These are phyloP conservation scores for Spea bombifrons DNA, from an alignment of 2,113 vertebrate species.

Conservation along the genomic window DNA sequence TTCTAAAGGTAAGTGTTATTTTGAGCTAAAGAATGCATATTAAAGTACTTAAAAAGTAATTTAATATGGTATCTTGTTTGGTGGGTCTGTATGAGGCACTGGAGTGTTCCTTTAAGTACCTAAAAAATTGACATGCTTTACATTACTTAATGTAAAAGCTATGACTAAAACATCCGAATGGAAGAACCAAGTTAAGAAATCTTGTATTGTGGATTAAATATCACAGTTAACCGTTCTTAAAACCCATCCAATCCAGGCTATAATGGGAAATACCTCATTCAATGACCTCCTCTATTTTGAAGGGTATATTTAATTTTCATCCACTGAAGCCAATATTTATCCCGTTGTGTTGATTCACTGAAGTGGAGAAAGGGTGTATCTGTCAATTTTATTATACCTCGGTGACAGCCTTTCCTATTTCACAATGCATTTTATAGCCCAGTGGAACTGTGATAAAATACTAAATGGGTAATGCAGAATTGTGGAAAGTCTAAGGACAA, in stretches of 20 bases:
- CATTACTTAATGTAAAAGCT: background rate
- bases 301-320: constrained; percentile 43
- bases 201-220: constrained; percentile 9
- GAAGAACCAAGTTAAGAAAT: background rate
- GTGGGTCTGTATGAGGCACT: no score
- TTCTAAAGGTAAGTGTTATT: no score
- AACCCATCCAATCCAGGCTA: constrained; percentile 17
- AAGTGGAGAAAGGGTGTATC: constrained; percentile 36
- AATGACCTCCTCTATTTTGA: constrained; percentile 38
- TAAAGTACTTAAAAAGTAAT: no score
- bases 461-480: constrained; percentile 9
- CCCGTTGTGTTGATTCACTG: constrained; percentile 45
- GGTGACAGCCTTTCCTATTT: constrained; percentile 41
- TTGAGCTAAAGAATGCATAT: no score
- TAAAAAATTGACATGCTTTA: no score
- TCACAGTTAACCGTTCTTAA: background rate
- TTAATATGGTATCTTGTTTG: no score
- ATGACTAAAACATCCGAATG: background rate
- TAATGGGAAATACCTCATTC: constrained; percentile 14
- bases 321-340: constrained; percentile 41
- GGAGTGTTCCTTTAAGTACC: no score
- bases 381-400: constrained; percentile 43
- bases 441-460: constrained; percentile 29
- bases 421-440: constrained; percentile 39
- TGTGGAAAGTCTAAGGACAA: background rate